Evolutionary conservation across 2,113 vertebrate genomes (phyloP).

Genomic region (Tetraodon nigroviridis): DNA sequence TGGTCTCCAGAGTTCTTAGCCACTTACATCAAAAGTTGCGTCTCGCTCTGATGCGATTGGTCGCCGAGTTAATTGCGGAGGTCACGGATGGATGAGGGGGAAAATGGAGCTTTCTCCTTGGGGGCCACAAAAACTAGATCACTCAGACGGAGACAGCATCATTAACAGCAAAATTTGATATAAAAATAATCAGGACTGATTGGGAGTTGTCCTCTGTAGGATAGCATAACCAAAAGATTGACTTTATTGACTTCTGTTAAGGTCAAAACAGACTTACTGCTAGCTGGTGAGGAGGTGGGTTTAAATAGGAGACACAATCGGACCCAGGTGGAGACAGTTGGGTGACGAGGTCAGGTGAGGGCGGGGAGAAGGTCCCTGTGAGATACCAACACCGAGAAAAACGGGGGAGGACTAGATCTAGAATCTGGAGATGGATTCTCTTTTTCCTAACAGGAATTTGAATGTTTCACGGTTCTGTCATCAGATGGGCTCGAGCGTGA

Average conservation of each 20-base stretch:
- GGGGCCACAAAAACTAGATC: slow-evolving; percentile 66
- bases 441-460: too few relatives aligned
- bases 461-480: too few relatives aligned
- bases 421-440: too few relatives aligned
- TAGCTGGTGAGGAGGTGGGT: too few relatives aligned
- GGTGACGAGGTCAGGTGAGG: too few relatives aligned
- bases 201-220: slow-evolving; percentile 22
- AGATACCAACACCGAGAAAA: too few relatives aligned
- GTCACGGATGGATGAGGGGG: slow-evolving; percentile 55
- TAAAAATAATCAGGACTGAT: slow-evolving; percentile 23
- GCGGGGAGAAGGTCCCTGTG: too few relatives aligned
- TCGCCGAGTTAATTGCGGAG: slow-evolving; percentile 59
- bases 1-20: slow-evolving; percentile 55
- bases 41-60: slow-evolving; percentile 55
- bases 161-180: slow-evolving; percentile 47
- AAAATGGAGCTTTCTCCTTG: slow-evolving; percentile 49
- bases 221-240: slow-evolving; percentile 18
- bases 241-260: background rate
- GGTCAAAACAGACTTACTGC: too few relatives aligned
- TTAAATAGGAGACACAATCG: too few relatives aligned
- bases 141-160: slow-evolving; percentile 46
- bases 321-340: too few relatives aligned
- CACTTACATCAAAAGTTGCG: slow-evolving; percentile 46
- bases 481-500: too few relatives aligned
- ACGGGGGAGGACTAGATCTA: too few relatives aligned